Evolutionary conservation across 1,140 invertebrate genomes (phyloP), one percentile per base, ranked within the genome.

Genomic region (Diachasmimorpha longicaudata): DNA sequence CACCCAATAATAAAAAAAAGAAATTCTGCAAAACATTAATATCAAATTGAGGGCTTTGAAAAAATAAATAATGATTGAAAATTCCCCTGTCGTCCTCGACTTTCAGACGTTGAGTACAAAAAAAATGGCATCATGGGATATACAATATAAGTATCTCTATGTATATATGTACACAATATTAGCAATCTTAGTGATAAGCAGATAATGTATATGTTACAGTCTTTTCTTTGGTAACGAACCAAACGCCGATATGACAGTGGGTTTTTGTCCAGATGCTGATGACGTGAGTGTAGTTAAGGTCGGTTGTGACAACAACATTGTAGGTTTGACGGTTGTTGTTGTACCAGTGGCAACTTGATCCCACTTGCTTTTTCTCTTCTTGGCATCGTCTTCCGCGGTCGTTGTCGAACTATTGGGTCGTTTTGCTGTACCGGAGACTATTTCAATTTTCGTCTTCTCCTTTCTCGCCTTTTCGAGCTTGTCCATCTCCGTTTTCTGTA

Each of bases 401-500:
- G 71, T 81, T n/a, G 83, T 68, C 42, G 81, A 82, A 75, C 72
- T 87, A 70, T 76, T 93, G 89, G 55, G 92, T 82, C 85, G 92
- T 73, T 95, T 95, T 0, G 93, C 93, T 1, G 95, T 93, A 10
- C 96, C 96, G 4, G 94, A 93, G 0, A 96, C 93, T 85, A 97
- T 95, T 85, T 98, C 96, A 69, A 96, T 95, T 89, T 98, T 98
- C 13, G 95, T 93, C 85, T 94, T 93, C 52, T 97, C 96, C 86
- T 96, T 97, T 75, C 93, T 92, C 81, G 97, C 96, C 82, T 97
- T 97, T 81, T 98, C 96, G 67, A 96, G 88, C 83, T 94, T 94
- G 44, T 98, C 96, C 96, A 98, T 98, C 89, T 98, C 96, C 9
- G 92, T 87, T 88, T 96, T 98, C 83, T 98, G 97, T 5, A 94